Evolutionary conservation across 2,797 vertebrate genomes (phyloP), one percentile per base, ranked within the genome.

Genomic region (Helostoma temminkii): DNA sequence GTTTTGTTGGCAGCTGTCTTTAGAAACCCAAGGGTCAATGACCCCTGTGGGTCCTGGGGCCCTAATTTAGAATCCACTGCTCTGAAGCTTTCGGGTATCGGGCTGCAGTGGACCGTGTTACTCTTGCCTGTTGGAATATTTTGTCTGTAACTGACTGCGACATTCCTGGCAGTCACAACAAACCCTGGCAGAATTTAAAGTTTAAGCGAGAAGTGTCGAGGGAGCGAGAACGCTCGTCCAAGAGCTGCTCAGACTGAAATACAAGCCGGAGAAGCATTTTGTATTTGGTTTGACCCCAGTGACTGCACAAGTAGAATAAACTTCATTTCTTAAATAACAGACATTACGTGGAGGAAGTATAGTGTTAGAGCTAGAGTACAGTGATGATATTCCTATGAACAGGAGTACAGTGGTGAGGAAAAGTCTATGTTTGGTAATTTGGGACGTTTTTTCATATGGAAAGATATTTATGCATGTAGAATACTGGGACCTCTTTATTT

Each of bases 101-200:
- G 21, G 50, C 68, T 53, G 42, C 71, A 28, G 54, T 8, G 34
- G 62, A 62, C 62, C 25, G 59, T 37, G 47, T n/a, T 59, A 14
- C 36, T 47, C 24, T 18, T 25, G 28, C 34, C 57, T 68, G 52
- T 15, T 67, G 65, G 62, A 34, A 47, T 83, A 73, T 83, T 85
- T 76, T 43, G 73, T 83, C 83, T 81, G 76, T 52, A 24, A 50
- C 53, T 6, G 39, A n/a, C 78, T 66, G 77, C 74, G 65, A 89
- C 74, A 88, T 89, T 89, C 86, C 79, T 84, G 82, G 19, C 66
- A 58, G 73, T 68, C 78, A 64, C 65, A 81, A 80, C 74, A 82
- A 62, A 83, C 74, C 80, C 69, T 37, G 54, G 58, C 64, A 81
- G 84, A 87, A 83, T 88, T 69, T 85, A 42, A 80, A 61, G 66